Conservation (phyloP, 2,888 invertebrate genomes). For the Cancer borealis region DNA sequence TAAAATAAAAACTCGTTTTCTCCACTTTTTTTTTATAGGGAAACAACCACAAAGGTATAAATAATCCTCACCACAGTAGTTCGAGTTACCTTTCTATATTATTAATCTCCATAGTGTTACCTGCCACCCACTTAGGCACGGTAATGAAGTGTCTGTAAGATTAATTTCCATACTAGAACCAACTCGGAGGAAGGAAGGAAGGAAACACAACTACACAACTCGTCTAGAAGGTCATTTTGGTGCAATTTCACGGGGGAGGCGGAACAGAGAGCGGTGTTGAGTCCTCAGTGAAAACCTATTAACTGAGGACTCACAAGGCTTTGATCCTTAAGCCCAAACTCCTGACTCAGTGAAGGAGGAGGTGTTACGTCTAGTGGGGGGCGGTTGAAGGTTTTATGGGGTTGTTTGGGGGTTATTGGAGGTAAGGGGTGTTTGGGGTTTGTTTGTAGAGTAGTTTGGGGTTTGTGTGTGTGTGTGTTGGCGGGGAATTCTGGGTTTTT, state of each 20-base stretch:
- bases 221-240: not conserved
- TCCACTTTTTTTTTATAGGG: no score
- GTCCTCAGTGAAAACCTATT: slow-evolving; percentile 27
- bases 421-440: no score
- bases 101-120: not conserved
- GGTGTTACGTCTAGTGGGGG: not conserved
- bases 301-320: slow-evolving; percentile 12
- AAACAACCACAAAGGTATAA: no score
- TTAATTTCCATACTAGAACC: not conserved
- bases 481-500: not conserved
- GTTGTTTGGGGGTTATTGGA: no score
- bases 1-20: no score
- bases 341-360: not conserved
- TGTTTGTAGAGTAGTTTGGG: no score
- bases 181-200: not conserved
- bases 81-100: not conserved
- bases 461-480: no score
- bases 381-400: no score
- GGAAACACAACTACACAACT: not conserved
- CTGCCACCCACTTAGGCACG: not conserved
- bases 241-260: slow-evolving; percentile 1
- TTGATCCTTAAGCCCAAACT: not conserved
- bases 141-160: slow-evolving; percentile 29
- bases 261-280: not conserved
- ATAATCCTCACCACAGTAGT: not conserved